Evolutionary conservation across 2,888 invertebrate genomes (phyloP), one percentile per base, ranked within the genome.

Genomic region (Ennomos quercinarius): DNA sequence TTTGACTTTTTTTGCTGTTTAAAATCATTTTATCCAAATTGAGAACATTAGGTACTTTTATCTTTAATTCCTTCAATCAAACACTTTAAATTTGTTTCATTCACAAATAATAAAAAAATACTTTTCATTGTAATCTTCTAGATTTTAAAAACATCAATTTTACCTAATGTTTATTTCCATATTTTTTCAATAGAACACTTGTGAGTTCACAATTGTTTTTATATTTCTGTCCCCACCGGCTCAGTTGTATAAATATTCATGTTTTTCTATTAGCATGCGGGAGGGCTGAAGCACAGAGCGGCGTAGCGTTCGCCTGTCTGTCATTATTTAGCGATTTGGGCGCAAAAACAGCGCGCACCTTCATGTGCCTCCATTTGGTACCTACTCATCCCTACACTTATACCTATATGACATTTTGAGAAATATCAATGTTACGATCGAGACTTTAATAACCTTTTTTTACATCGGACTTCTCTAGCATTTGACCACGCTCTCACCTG

Each of bases 171-270:
- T 51, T 44, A 55, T 44, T 43, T 51, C 43, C 47, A 47, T 40
- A 51, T 38, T 52, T 47, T 61, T 47, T 58, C 53, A 49, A 47
- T 61, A 53, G 61, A 61, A 61, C 57, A 59, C 61, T 67, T 45
- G 62, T 43, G 49, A 61, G 46, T 64, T 67, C 66, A 64, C 61
- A 73, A 77, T 73, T 74, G 72, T 60, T 74, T 74, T 72, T 66
- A 72, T 74, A 74, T 71, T 72, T 77, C 81, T 82, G 80, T 81
- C 78, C 75, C 80, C 71, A 13, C 75, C 74, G 83, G 85, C 85
- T 87, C 81, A 84, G 78, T 79, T 82, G 76, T 84, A 91, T 91
- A 90, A 91, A 91, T 91, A 91, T 91, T 91, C 90, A 91, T 90
- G 83, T 73, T 73, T 65, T 67, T 67, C 77, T 86, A 89, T 90